phyloP scores from a whole-genome alignment of 1,140 invertebrate genomes.

The Magallana ariakensis region DNA sequence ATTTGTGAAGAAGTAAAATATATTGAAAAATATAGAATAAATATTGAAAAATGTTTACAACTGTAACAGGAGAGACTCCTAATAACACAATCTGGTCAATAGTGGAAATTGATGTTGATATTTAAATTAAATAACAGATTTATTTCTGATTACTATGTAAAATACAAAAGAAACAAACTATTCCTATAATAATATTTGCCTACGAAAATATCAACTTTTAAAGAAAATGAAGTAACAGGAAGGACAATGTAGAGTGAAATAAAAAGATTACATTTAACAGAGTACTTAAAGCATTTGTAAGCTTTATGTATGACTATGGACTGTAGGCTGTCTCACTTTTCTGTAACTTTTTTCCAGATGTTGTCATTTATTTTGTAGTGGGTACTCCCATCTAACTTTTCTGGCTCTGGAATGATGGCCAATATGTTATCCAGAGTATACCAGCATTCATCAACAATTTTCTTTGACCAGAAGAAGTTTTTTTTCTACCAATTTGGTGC shows the following conservation, averaged over 20 bases:
- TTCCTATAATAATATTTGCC: background rate
- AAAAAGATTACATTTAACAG: background rate
- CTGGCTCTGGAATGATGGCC: slow-evolving; percentile 53
- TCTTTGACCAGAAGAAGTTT: slow-evolving; percentile 51
- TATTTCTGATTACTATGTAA: background rate
- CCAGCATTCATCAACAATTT: slow-evolving; percentile 50
- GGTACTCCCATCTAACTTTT: background rate
- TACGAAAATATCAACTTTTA: background rate
- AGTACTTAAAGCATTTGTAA: background rate
- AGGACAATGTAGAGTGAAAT: background rate
- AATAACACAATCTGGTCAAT: slow-evolving; percentile 26
- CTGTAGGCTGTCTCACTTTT: background rate
- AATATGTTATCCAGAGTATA: slow-evolving; percentile 46
- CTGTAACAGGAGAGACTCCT: slow-evolving; percentile 20
- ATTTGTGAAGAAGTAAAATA: background rate
- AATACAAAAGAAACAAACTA: background rate
- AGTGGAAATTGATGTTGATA: background rate
- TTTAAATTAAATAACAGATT: background rate
- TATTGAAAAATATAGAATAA: background rate
- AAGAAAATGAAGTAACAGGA: slow-evolving; percentile 19
- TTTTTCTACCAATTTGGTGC: slow-evolving; percentile 35
- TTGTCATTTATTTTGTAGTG: background rate
- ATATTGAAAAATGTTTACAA: background rate
- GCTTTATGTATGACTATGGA: background rate
- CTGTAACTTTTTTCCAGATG: background rate